Percentiles rank a stretch among this genome's conserved stretches.
These are phyloP conservation scores for Chrysolophus pictus DNA, from an alignment of 2,797 vertebrate species.

Conservation along the genomic window DNA sequence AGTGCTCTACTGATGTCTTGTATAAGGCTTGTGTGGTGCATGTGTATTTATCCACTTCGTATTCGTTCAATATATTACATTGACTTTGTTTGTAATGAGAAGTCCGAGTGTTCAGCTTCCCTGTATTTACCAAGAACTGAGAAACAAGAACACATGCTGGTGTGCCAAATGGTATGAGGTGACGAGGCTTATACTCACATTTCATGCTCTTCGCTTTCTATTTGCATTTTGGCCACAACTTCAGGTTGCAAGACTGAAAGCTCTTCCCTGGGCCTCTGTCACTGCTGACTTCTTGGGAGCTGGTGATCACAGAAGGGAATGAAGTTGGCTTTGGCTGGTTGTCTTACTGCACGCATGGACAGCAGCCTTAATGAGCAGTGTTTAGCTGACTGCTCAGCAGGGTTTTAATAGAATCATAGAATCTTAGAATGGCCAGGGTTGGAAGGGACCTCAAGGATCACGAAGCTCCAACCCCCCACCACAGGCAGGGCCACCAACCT, in stretches of 20 bases:
- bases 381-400: neutral
- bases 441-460: no score
- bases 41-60: neutral
- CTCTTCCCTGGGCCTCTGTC: neutral
- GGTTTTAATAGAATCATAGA: neutral
- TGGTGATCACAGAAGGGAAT: neutral
- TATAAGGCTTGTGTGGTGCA: neutral
- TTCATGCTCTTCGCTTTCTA: neutral
- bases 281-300: neutral
- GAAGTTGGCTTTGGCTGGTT: neutral
- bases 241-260: neutral
- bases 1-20: neutral
- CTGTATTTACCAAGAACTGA: neutral
- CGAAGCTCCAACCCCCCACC: no score
- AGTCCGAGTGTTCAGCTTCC: neutral
- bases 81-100: neutral
- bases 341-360: accelerated
- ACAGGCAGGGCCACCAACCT: no score
- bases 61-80: neutral
- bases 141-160: neutral
- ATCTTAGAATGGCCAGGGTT: no score
- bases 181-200: accelerated
- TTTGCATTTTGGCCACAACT: accelerated
- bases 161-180: neutral
- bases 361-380: neutral